phyloP scores from a whole-genome alignment of 2,797 vertebrate species.

The Alcedo quadribrachys region DNA sequence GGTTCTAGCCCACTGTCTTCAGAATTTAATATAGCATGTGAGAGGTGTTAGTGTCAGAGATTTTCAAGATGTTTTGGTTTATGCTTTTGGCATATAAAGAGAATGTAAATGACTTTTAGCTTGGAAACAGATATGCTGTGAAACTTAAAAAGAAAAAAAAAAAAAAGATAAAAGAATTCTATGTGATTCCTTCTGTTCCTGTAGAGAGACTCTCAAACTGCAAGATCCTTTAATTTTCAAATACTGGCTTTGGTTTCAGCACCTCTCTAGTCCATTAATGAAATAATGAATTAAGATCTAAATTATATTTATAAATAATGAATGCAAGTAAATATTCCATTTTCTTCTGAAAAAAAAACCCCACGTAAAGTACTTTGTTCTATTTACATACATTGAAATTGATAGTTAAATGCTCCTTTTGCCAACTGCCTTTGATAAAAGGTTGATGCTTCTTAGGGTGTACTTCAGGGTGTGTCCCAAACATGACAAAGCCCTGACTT shows the following conservation, averaged over 20 bases:
- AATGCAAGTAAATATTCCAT: background rate
- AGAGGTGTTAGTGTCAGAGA: conserved; percentile 75
- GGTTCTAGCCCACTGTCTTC: conserved; percentile 65
- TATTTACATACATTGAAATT: background rate
- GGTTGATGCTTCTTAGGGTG: background rate
- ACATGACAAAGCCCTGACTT: background rate
- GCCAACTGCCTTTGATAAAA: background rate
- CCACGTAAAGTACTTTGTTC: background rate
- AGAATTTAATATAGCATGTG: conserved; percentile 75
- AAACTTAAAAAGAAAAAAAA: background rate
- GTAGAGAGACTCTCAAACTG: conserved; percentile 51
- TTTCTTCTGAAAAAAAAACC: background rate
- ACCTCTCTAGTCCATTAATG: conserved; percentile 42
- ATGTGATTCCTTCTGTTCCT: background rate
- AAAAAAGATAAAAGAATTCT: background rate
- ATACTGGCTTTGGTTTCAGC: conserved; percentile 13
- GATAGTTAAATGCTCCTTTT: background rate
- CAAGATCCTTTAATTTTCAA: conserved; percentile 63
- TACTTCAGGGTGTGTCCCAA: background rate
- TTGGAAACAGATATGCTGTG: conserved; percentile 76
- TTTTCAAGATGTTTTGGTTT: conserved; percentile 81
- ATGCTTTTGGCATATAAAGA: conserved; percentile 73
- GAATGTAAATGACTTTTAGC: conserved; percentile 77
- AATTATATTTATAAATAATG: background rate
- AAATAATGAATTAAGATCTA: conserved; percentile 56